Conservation (phyloP, 2,113 vertebrate genomes). For the Macquaria ambigua region DNA sequence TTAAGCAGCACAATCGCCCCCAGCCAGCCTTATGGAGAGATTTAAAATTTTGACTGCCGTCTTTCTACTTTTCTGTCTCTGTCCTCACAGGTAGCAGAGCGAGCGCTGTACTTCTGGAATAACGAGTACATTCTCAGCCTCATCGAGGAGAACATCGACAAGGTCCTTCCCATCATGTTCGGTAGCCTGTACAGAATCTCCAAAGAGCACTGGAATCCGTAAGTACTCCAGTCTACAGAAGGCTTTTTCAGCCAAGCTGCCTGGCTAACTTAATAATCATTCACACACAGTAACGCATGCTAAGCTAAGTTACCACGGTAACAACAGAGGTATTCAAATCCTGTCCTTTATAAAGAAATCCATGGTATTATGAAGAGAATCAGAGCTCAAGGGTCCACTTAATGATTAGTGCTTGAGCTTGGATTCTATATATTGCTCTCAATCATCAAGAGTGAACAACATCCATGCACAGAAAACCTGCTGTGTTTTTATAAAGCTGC, state of each 20-base stretch:
- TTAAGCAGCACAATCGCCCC: no score
- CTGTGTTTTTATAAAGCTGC: not conserved
- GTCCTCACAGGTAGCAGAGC: slow-evolving; percentile 92
- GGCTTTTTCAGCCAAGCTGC: not conserved
- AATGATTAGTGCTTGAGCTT: not conserved
- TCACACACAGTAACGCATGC: not conserved
- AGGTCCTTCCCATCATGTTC: slow-evolving; percentile 98
- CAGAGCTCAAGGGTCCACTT: not conserved
- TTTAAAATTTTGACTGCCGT: not conserved
- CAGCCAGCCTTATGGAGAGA: not conserved
- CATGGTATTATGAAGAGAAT: not conserved
- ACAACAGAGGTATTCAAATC: not conserved
- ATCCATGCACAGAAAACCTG: not conserved
- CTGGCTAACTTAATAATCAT: not conserved
- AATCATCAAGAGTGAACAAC: not conserved
- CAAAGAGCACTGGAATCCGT: slow-evolving; percentile 99
- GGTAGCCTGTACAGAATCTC: slow-evolving; percentile 98
- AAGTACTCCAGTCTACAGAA: slow-evolving; percentile 73
- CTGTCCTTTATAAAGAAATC: not conserved
- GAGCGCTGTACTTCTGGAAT: slow-evolving; percentile 98
- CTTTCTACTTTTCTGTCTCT: not conserved
- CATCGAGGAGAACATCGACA: slow-evolving; percentile 98
- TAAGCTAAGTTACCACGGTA: not conserved
- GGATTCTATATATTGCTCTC: not conserved
- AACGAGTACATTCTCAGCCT: slow-evolving; percentile 99